Percentiles rank a stretch among this genome's conserved stretches.
phyloP scores from a whole-genome alignment of 2,797 vertebrate genomes.

The Neomorphus geoffroyi region DNA sequence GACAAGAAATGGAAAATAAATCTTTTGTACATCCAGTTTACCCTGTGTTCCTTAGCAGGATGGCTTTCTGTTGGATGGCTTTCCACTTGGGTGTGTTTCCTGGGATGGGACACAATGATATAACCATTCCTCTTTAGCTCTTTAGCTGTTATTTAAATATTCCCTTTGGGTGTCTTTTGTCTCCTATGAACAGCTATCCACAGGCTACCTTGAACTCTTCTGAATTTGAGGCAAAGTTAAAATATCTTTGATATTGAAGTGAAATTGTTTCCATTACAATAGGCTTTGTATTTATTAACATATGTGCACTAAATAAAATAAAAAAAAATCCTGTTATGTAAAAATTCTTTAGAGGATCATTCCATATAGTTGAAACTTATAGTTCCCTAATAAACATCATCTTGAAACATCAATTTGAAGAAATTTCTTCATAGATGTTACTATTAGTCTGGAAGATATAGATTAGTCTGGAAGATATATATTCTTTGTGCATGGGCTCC shows the following conservation, averaged over 20 bases:
- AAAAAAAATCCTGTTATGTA: not conserved
- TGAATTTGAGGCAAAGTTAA: not conserved
- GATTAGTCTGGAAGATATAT: not conserved
- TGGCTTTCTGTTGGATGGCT: not conserved
- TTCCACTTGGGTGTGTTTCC: not conserved
- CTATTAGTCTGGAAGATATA: not conserved
- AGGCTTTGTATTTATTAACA: not conserved
- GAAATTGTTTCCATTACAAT: not conserved
- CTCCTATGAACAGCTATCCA: not conserved
- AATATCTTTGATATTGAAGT: not conserved
- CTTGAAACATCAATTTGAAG: not conserved
- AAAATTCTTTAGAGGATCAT: not conserved
- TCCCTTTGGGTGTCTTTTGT: not conserved
- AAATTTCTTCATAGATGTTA: not conserved
- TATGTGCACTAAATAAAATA: not conserved
- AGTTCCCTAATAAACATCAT: not conserved
- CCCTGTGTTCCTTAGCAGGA: not conserved
- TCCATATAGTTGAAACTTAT: not conserved
- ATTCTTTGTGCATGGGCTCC: conserved; percentile 21
- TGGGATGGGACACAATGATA: not conserved
- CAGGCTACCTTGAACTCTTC: not conserved
- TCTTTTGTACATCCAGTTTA: fast-evolving
- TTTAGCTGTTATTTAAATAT: not conserved
- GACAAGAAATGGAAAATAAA: not conserved
- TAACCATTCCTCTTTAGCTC: not conserved